Base-by-base conservation (phyloP, 2,888 invertebrate species). In the Drosophila fulvimacula region DNA sequence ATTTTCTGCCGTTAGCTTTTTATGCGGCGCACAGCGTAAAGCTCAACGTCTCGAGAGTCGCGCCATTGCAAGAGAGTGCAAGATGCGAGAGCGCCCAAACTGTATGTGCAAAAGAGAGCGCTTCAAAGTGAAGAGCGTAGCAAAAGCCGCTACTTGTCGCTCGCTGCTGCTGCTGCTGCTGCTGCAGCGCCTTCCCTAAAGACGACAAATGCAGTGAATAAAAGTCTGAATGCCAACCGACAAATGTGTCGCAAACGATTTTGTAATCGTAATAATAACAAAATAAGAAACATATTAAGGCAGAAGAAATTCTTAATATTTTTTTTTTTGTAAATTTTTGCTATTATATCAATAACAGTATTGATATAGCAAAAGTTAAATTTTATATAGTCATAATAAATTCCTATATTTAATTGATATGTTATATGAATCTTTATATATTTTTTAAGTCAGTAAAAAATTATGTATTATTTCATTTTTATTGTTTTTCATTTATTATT, bases 1-100 rank as follows among this genome's bases (percentile, higher is more conserved):
- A 84, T 78, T 78, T 82, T 83, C 70, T 77, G 74, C 81, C 85
- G 82, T 82, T 82, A 82, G 81, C 71, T 85, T 85, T 82, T 71
- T 78, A 61, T 62, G 63, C 66, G 60, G 68, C 73, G 73, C 67
- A 38, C 59, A 66, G 62, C 59, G 73, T 66, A 82, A 76, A 79
- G 81, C 83, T 83, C 34, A 62, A 65, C 51, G 64, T 65, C 64
- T 65, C 49, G 74, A 70, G 79, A 76, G 75, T 55, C 53, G 44
- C 62, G 49, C 24, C 38, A 53, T 32, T 62, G 62, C 52, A 44
- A 48, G 65, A 66, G 64, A 60, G 69, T 64, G 73, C 64, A 73
- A 67, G 63, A 63, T 60, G 34, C 36, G 46, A 66, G 73, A 73
- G 73, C 66, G 63, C 27, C 41, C 57, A 61, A 64, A 44, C 48